Conservation (phyloP, 2,113 vertebrate genomes). For the Lophochroa leadbeateri region DNA sequence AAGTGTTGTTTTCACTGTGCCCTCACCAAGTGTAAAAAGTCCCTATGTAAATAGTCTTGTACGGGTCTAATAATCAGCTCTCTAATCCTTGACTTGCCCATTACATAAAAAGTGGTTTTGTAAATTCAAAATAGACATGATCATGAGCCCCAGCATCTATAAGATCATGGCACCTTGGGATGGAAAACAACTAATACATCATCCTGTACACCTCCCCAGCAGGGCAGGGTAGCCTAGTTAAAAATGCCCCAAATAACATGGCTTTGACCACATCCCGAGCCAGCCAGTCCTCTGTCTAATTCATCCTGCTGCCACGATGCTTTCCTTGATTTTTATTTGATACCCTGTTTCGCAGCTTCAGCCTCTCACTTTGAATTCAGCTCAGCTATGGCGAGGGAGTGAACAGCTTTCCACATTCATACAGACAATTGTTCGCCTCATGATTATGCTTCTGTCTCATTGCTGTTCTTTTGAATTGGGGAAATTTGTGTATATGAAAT, state of each 20-base stretch:
- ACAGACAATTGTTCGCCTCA: not conserved
- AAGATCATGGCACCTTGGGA: not conserved
- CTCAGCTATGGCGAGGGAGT: not conserved
- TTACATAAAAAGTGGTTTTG: slow-evolving; percentile 31
- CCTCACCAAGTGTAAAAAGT: not conserved
- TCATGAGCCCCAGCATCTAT: slow-evolving; percentile 23
- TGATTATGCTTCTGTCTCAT: not conserved
- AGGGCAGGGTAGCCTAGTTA: slow-evolving; percentile 8
- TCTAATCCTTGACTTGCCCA: slow-evolving; percentile 10
- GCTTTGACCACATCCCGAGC: not conserved
- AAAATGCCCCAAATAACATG: slow-evolving; percentile 35
- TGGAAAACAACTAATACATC: slow-evolving; percentile 35
- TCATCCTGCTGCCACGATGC: not conserved
- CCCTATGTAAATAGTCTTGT: slow-evolving; percentile 14
- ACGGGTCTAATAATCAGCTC: not conserved
- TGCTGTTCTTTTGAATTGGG: not conserved
- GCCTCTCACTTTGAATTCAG: not conserved
- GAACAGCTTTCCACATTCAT: not conserved
- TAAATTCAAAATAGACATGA: slow-evolving; percentile 40
- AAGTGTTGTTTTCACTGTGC: slow-evolving; percentile 18
- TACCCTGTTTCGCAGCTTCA: not conserved
- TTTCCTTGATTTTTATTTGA: not conserved
- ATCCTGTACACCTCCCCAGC: not conserved
- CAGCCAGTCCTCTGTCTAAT: not conserved
- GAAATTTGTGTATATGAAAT: not conserved